Evolutionary conservation across 2,888 invertebrate genomes (phyloP).

Genomic region (Ectobius pallidus): DNA sequence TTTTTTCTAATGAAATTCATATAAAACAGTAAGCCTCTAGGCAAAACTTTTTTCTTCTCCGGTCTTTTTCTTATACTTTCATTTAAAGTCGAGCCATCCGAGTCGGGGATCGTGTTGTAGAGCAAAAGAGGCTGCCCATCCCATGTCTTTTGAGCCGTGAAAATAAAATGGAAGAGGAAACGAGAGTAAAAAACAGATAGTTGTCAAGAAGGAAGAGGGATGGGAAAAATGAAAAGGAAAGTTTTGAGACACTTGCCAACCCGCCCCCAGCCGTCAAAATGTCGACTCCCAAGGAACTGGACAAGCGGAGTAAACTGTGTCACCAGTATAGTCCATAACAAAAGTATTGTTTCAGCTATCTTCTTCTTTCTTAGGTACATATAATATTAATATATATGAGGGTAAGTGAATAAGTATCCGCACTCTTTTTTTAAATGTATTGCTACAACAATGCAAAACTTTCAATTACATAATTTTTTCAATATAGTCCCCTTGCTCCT

Average conservation of each 20-base stretch:
- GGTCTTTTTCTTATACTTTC: background rate
- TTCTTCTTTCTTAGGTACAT: too few species aligned
- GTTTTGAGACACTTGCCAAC: slow-evolving; percentile 11
- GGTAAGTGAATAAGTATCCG: too few species aligned
- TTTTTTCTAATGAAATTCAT: background rate
- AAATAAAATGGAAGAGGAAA: slow-evolving; percentile 35
- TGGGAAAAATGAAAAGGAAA: background rate
- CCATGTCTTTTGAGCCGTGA: slow-evolving; percentile 35
- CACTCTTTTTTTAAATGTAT: too few species aligned
- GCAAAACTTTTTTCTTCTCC: background rate
- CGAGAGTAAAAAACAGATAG: background rate
- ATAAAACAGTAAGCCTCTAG: background rate
- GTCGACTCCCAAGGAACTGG: background rate
- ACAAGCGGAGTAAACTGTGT: background rate
- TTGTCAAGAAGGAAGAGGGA: background rate
- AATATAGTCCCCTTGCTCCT: too few species aligned
- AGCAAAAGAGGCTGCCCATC: slow-evolving; percentile 2
- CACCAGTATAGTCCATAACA: too few species aligned
- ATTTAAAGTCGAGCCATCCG: slow-evolving; percentile 1
- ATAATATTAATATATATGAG: too few species aligned
- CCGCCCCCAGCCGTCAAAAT: background rate
- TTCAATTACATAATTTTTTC: too few species aligned
- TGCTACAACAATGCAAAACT: too few species aligned
- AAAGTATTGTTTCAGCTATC: too few species aligned
- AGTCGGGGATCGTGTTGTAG: background rate